phyloP scores from a whole-genome alignment of 1,140 invertebrate species.

The Spodoptera frugiperda region DNA sequence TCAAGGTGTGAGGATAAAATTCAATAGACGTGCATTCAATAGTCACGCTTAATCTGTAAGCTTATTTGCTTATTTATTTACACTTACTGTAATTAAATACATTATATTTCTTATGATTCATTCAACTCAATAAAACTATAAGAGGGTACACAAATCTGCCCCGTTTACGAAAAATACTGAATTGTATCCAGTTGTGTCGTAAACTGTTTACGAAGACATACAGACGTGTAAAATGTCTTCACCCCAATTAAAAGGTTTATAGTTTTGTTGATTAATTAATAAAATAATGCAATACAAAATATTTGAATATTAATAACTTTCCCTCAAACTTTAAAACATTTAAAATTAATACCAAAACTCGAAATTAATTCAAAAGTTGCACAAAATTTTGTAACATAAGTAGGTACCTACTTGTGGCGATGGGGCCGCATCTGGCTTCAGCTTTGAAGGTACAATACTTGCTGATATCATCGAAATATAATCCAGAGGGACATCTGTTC shows the following conservation, averaged over 20 bases:
- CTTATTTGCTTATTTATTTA: background rate
- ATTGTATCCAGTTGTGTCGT: too few species aligned
- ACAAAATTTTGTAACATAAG: constrained; percentile 12
- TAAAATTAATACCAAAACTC: background rate
- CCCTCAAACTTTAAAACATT: background rate
- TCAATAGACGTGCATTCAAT: background rate
- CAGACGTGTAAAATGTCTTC: too few species aligned
- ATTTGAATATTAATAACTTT: too few species aligned
- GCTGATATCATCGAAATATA: constrained; percentile 96
- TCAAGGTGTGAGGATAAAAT: constrained; percentile 7
- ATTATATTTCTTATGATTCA: too few species aligned
- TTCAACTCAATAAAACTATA: too few species aligned
- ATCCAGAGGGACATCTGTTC: constrained; percentile 94
- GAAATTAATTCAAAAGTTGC: background rate
- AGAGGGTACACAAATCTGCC: too few species aligned
- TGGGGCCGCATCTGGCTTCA: constrained; percentile 95
- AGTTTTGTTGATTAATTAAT: too few species aligned
- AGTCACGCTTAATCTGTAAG: constrained; percentile 1
- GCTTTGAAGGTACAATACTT: constrained; percentile 97
- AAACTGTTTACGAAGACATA: too few species aligned
- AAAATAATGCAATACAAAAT: too few species aligned
- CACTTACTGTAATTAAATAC: too few species aligned
- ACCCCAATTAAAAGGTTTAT: too few species aligned
- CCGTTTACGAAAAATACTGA: too few species aligned
- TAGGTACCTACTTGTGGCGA: constrained; percentile 91